Base-by-base conservation (phyloP, 2,113 vertebrate species). In the Dicentrarchus labrax region DNA sequence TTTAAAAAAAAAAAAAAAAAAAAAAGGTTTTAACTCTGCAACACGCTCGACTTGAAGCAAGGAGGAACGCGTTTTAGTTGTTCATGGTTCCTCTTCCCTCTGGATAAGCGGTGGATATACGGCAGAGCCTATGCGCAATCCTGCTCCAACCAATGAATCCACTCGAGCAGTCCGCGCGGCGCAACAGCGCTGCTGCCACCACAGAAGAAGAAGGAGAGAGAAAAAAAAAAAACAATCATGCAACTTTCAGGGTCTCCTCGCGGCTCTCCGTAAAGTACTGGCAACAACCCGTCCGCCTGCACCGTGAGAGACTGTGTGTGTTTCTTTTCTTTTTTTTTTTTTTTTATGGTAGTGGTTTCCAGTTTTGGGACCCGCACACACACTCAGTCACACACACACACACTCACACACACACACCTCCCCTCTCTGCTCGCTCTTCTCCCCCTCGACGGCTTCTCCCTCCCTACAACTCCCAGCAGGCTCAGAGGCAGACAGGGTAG, bases 101-200 rank as follows among this genome's bases (percentile, higher is more conserved):
- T 38, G 85, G 88, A 85, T 69, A 61, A 61, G 39, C 78, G 62
- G 62, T n/a, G 61, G 60, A 45, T 36, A 68, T 21, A 12, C 62
- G 69, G 72, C 79, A 50, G 87, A 80, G 90, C 77, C 85, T 41
- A 89, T 87, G 91, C 89, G 89, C 86, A 91, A 78, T 83, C 85
- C 85, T 30, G 87, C 79, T 88, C 80, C 86, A 4, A 70, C 85
- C 77, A 79, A 50, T 54, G 86, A 57, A 68, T 87, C 87, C 80
- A 19, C 78, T 65, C 61, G 72, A 75, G 80, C 82, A 62, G 78
- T 64, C 73, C 19, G 79, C 62, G 60, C 81, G 51, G 84, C 65
- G 83, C 90, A 88, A 84, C 87, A 80, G 86, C 81, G 15, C 62
- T 48, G 70, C 78, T 10, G 68, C 66, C 8, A 69, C 73, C 78